phyloP scores from a whole-genome alignment of 2,888 invertebrate species.

The Drosophila austrosaltans region DNA sequence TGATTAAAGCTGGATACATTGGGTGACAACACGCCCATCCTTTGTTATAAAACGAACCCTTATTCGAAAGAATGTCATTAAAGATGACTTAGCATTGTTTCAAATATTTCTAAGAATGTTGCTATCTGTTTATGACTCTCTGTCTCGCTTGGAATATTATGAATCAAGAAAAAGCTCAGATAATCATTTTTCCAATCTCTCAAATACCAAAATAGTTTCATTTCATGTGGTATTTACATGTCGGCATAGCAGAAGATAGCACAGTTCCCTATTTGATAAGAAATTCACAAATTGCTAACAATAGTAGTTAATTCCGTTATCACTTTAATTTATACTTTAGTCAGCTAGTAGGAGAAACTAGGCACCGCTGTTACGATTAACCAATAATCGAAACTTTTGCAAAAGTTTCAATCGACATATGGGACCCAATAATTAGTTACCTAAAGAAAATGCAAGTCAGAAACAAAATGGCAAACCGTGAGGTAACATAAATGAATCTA shows the following conservation, averaged over 20 bases:
- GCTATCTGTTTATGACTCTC: neutral
- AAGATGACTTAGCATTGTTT: neutral
- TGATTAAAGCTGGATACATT: neutral
- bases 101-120: neutral
- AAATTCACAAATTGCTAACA: neutral
- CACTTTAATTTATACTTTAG: neutral
- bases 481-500: neutral
- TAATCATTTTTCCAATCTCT: neutral
- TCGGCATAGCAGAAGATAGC: neutral
- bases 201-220: neutral
- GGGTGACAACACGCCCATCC: conserved; percentile 20
- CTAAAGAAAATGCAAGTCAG: conserved; percentile 1
- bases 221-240: neutral
- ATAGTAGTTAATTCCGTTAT: neutral
- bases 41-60: neutral
- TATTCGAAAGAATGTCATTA: neutral
- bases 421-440: conserved; percentile 9
- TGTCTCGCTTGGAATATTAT: neutral
- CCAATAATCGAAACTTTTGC: conserved; percentile 28
- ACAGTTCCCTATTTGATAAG: conserved; percentile 1
- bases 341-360: conserved; percentile 7
- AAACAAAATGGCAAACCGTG: neutral
- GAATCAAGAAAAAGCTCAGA: neutral
- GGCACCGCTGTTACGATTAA: conserved; percentile 31
- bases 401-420: conserved; percentile 33